A percentile compares a stretch with the other conserved stretches of the same genome.
Conservation (phyloP, 2,113 vertebrate species). For the Macquaria ambigua region DNA sequence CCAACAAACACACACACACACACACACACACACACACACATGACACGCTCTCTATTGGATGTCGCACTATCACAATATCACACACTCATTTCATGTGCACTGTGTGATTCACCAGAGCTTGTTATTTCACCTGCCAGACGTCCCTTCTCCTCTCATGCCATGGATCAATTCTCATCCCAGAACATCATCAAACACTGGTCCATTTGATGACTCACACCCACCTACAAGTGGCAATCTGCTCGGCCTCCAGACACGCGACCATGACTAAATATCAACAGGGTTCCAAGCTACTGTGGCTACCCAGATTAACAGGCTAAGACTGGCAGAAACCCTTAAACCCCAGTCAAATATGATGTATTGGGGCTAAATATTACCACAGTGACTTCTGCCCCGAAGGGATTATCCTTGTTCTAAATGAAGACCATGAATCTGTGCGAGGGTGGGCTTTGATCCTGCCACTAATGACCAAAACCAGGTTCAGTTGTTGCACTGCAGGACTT, state of each 20-base stretch:
- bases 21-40: conserved; percentile 2
- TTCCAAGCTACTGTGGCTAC: conserved; percentile 73
- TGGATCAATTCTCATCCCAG: conserved; percentile 36
- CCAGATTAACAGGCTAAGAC: conserved; percentile 64
- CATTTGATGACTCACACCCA: conserved; percentile 67
- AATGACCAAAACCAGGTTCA: conserved; percentile 51
- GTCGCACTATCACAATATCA: neutral
- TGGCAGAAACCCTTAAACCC: conserved; percentile 59
- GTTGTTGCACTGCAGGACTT: conserved; percentile 9
- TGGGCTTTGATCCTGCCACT: conserved; percentile 45
- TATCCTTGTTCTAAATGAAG: conserved; percentile 52
- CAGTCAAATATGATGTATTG: conserved; percentile 63
- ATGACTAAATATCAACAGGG: conserved; percentile 65
- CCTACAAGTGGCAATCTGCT: conserved; percentile 60
- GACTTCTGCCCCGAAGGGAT: conserved; percentile 43
- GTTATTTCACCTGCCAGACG: conserved; percentile 62
- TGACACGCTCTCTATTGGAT: neutral
- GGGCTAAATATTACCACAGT: conserved; percentile 50
- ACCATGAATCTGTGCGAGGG: conserved; percentile 37
- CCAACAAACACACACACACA: conserved; percentile 3
- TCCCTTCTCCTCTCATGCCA: conserved; percentile 23
- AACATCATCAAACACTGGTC: conserved; percentile 33
- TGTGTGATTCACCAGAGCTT: conserved; percentile 48
- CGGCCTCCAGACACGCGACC: conserved; percentile 69
- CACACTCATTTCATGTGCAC: neutral